Evolutionary conservation across 92 coral and sea anemone genomes (phyloP).

Genomic region (Actinernus sp.): DNA sequence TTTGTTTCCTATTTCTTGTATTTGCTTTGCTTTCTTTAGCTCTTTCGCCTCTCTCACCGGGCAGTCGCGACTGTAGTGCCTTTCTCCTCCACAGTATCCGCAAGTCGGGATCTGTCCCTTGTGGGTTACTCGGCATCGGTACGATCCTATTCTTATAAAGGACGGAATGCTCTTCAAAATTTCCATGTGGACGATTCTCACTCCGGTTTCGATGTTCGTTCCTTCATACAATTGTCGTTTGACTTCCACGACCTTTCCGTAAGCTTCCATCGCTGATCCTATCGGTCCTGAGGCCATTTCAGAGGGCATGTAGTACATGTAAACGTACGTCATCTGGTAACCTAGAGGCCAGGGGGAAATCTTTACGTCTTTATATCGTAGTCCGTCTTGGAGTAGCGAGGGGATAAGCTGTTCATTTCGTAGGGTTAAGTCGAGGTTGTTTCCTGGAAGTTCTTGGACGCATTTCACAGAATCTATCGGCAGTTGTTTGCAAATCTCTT

Average conservation of each 20-base stretch:
- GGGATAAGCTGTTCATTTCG: too few species aligned
- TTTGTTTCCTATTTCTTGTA: too few species aligned
- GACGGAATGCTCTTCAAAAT: not conserved
- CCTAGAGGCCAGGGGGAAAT: too few species aligned
- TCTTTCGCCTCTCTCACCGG: too few species aligned
- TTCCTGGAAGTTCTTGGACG: not conserved
- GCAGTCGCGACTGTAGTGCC: too few species aligned
- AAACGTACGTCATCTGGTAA: too few species aligned
- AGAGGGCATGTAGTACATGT: too few species aligned
- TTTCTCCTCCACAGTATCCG: not conserved
- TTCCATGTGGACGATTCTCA: not conserved
- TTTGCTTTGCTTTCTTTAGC: too few species aligned
- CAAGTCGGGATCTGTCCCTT: not conserved
- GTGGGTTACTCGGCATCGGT: not conserved
- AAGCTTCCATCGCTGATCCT: too few species aligned
- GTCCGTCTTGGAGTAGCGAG: not conserved
- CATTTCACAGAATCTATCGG: not conserved
- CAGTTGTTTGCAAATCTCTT: not conserved
- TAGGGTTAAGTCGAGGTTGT: not conserved
- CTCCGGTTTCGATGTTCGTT: not conserved
- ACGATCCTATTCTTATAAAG: not conserved
- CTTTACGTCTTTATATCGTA: too few species aligned
- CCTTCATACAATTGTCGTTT: not conserved
- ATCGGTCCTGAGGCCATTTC: too few species aligned
- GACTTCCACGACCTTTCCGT: not conserved